Conservation (phyloP, 2,888 invertebrate genomes). For the Cataglyphis rosenhaueri region DNA sequence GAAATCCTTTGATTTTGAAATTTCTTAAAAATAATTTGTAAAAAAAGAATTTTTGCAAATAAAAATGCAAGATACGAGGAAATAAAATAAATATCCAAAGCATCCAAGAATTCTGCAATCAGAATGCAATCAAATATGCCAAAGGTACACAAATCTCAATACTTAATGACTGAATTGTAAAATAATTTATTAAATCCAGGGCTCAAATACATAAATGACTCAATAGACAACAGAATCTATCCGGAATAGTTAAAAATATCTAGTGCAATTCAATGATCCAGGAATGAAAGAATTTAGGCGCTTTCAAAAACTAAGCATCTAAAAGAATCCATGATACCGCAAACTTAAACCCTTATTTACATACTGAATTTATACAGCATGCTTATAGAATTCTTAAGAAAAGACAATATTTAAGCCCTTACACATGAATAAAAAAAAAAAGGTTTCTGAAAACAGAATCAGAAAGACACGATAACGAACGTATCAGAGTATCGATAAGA, state of each 20-base stretch:
- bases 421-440: background rate
- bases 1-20: background rate
- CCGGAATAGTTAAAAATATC: background rate
- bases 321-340: constrained; percentile 22
- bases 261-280: constrained; percentile 10
- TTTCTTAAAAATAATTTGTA: background rate
- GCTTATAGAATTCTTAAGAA: constrained; percentile 25
- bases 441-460: constrained; percentile 12
- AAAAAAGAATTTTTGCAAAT: background rate
- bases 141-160: background rate
- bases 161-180: background rate
- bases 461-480: constrained; percentile 13
- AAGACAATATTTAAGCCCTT: constrained; percentile 17
- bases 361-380: constrained; percentile 17
- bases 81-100: background rate
- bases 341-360: constrained; percentile 29
- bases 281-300: constrained; percentile 1
- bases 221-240: background rate
- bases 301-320: constrained; percentile 20
- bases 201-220: background rate
- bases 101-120: background rate
- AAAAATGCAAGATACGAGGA: background rate
- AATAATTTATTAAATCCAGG: constrained; percentile 14
- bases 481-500: background rate
- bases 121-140: background rate